A percentile compares a stretch with the other conserved stretches of the same genome.
Conservation (phyloP, 2,113 vertebrate genomes). For the Hemicordylus capensis region DNA sequence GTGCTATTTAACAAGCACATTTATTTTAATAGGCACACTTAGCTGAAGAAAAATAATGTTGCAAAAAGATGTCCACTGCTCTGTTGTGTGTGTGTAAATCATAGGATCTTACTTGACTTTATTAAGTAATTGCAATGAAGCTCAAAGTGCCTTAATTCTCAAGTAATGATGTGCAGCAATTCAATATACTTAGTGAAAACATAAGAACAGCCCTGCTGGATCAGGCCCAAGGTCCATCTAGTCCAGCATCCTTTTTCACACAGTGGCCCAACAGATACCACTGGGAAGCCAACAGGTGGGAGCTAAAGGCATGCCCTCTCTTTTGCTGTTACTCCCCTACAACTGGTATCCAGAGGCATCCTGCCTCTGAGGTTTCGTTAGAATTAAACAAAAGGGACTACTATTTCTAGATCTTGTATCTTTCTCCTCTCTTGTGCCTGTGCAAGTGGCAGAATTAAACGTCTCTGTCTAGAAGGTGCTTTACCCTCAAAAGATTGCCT, state of each 20-base stretch:
- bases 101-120: neutral
- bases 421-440: constrained; percentile 1
- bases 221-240: too few relatives aligned
- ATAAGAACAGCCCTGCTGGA: too few relatives aligned
- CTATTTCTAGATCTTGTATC: constrained; percentile 34
- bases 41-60: constrained; percentile 14
- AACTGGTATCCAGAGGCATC: too few relatives aligned
- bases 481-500: constrained; percentile 54
- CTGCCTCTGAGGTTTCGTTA: too few relatives aligned
- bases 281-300: too few relatives aligned
- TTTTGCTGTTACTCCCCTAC: too few relatives aligned
- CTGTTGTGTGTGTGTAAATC: constrained; percentile 5
- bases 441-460: constrained; percentile 50
- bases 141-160: constrained; percentile 40
- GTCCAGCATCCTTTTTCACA: too few relatives aligned
- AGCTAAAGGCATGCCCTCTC: too few relatives aligned
- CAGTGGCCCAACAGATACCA: too few relatives aligned
- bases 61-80: constrained; percentile 13
- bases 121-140: constrained; percentile 8
- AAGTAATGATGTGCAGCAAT: constrained; percentile 25
- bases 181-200: constrained; percentile 18
- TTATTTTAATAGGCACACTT: constrained; percentile 9
- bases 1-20: constrained; percentile 2
- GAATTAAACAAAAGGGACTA: constrained; percentile 47
- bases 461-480: constrained; percentile 24